Base-by-base conservation (phyloP, 2,888 invertebrate genomes). In the Catocala fraxini region DNA sequence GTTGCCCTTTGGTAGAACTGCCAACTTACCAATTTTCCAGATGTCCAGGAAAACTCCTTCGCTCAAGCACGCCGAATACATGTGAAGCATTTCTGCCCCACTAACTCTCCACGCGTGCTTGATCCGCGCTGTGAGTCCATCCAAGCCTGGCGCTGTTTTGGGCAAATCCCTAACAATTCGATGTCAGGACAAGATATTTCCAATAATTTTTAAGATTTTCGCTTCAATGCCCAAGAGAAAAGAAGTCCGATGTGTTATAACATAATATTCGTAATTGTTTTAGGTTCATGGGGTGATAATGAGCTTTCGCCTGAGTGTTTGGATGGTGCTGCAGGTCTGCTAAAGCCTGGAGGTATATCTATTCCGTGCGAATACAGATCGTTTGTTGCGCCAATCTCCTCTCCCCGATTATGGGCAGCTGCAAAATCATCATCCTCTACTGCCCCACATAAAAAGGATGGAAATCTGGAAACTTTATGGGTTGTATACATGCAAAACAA, bases 231-330 rank as follows among this genome's bases (percentile, higher is more conserved):
- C 25, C 25, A 25, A 25, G 25, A 25, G 25, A 25, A 25, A 25
- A 25, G 25, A 25, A 25, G 25, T 25, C 4, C 25, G 25, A 25
- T 25, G 25, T 11, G 11, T 25, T n/a, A 39, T 56, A 34, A 41
- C 2, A 65, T 39, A 12, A 10, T 4, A 45, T 25, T 25, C 25
- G 34, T 15, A 47, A 52, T 35, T 63, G 49, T 80, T 77, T 11
- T 75, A 95, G 96, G 97, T 0, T 99, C 99, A 1, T 99, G 99
- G 95, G 99, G 99, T 15, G 99, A 99, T 88, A 99, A 99, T 88
- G 99, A 99, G 92, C 95, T 99, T 10, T 99, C 99, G 0, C 99
- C 99, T 0, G 99, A 99, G 90, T 99, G 99, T 89, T 95, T 99
- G 54, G 99, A 99, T 90, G 99, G 99, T 3, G 99, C 98, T 3